A percentile compares a stretch with the other conserved stretches of the same genome.
These are phyloP conservation scores for Euzophera pinguis DNA, from an alignment of 2,888 invertebrate genomes.

Conservation along the genomic window DNA sequence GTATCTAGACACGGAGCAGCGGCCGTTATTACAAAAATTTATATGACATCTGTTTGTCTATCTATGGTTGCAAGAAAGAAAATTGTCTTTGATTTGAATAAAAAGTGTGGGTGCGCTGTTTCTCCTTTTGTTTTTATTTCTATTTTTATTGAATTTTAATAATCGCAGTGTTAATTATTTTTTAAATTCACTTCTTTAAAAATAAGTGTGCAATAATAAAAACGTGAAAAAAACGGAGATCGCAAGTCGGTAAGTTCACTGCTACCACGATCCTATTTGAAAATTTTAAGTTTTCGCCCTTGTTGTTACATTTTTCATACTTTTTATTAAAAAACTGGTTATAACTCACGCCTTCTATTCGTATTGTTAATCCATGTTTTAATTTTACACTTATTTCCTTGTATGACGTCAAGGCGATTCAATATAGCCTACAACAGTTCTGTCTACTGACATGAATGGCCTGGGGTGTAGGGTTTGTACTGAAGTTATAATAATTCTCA, in stretches of 20 bases:
- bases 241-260: slow-evolving; percentile 41
- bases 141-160: slow-evolving; percentile 23
- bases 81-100: slow-evolving; percentile 26
- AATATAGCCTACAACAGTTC: too few species aligned
- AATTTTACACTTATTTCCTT: slow-evolving; percentile 1
- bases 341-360: not conserved
- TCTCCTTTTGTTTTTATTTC: slow-evolving; percentile 38
- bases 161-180: slow-evolving; percentile 7
- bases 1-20: too few species aligned
- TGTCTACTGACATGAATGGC: too few species aligned
- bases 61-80: not conserved
- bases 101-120: slow-evolving; percentile 32
- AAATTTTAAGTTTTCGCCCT: slow-evolving; percentile 44
- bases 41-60: not conserved
- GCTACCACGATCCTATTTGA: slow-evolving; percentile 22
- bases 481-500: too few species aligned
- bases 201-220: not conserved
- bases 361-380: not conserved
- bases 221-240: slow-evolving; percentile 1
- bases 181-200: not conserved
- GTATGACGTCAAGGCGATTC: slow-evolving; percentile 1
- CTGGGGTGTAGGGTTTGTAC: not conserved
- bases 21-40: too few species aligned
- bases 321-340: slow-evolving; percentile 14
- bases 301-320: slow-evolving; percentile 39